These are phyloP conservation scores for Microcebus lehilahytsara DNA, from an alignment of 2,113 vertebrate genomes.

Conservation along the genomic window DNA sequence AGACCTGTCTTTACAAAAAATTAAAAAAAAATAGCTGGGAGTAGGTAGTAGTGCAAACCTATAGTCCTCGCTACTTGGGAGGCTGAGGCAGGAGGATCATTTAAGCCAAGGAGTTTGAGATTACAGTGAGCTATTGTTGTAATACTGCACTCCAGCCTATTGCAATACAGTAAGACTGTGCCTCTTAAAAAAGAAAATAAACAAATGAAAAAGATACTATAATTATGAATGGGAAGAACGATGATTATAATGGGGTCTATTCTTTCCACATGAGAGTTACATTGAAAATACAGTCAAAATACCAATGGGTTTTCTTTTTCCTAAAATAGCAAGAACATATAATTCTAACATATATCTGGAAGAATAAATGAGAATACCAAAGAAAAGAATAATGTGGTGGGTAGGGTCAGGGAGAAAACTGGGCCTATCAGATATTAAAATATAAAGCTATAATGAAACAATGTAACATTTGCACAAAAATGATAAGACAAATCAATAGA, in stretches of 20 bases:
- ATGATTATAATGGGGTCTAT: background rate
- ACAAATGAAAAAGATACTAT: background rate
- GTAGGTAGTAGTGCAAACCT: too few relatives aligned
- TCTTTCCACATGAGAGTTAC: background rate
- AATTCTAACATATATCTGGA: background rate
- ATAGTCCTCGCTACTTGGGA: too few relatives aligned
- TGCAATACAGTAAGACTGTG: too few relatives aligned
- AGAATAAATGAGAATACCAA: background rate
- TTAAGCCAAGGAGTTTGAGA: too few relatives aligned
- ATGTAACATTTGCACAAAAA: conserved; percentile 10
- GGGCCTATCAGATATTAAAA: background rate
- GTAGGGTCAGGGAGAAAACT: background rate
- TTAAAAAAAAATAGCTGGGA: too few relatives aligned
- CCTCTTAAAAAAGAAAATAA: background rate
- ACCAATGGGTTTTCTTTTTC: background rate
- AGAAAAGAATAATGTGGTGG: background rate
- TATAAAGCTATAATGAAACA: background rate
- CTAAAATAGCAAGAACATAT: background rate
- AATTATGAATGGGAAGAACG: background rate
- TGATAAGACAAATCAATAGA: background rate
- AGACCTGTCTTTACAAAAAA: too few relatives aligned
- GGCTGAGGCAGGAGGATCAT: too few relatives aligned
- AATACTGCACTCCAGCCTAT: too few relatives aligned
- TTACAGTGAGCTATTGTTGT: too few relatives aligned
- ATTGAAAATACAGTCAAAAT: background rate